A percentile compares a stretch with the other conserved stretches of the same genome.
Conservation (phyloP, 2,113 vertebrate species). For the Parotia lawesii region DNA sequence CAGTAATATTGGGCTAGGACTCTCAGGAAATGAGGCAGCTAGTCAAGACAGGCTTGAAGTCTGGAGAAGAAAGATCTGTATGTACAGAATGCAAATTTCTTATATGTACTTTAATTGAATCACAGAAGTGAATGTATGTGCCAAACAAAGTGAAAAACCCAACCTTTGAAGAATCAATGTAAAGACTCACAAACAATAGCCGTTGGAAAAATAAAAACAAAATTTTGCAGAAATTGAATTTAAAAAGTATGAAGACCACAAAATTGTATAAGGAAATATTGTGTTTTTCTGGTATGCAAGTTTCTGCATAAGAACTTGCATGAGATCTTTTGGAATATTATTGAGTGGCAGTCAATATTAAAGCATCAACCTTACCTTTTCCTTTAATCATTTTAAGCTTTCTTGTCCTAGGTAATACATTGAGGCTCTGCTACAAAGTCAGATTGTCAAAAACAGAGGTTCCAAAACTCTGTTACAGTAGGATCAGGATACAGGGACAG, state of each 20-base stretch:
- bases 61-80: background rate
- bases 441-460: background rate
- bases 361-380: background rate
- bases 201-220: background rate
- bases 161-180: background rate
- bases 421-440: background rate
- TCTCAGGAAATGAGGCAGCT: conserved; percentile 9
- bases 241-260: background rate
- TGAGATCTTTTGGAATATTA: background rate
- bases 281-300: background rate
- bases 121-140: background rate
- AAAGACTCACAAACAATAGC: background rate
- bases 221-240: background rate
- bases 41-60: background rate
- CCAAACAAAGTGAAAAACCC: background rate
- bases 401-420: background rate
- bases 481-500: background rate
- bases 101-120: background rate
- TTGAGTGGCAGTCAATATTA: background rate
- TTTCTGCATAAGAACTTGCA: background rate
- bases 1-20: background rate
- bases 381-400: background rate
- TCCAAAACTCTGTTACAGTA: background rate
- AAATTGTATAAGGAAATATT: background rate
- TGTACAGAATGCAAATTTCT: background rate